These are phyloP conservation scores for Epirrhoe alternata DNA, from an alignment of 2,888 invertebrate species.

Conservation along the genomic window DNA sequence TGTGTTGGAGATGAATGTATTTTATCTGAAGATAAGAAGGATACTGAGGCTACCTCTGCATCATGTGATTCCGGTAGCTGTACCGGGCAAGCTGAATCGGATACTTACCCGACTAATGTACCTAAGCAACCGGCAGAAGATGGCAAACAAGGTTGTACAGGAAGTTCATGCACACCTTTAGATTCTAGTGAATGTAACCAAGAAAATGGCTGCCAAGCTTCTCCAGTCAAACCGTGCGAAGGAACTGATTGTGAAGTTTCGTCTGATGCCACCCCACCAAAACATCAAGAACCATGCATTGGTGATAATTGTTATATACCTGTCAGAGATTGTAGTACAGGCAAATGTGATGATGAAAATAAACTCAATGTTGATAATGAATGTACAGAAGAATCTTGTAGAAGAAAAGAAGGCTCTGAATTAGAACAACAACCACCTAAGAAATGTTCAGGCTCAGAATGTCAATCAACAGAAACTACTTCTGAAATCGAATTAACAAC, in stretches of 20 bases:
- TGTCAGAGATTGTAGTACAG: slow-evolving; percentile 36
- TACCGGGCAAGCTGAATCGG: slow-evolving; percentile 34
- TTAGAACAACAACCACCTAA: slow-evolving; percentile 47
- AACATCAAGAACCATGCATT: slow-evolving; percentile 41
- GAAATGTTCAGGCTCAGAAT: slow-evolving; percentile 56
- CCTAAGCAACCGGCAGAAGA: slow-evolving; percentile 35
- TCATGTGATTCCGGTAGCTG: slow-evolving; percentile 53
- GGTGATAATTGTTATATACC: slow-evolving; percentile 44
- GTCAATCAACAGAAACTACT: slow-evolving; percentile 36
- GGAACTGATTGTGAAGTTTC: slow-evolving; percentile 49
- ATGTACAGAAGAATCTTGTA: slow-evolving; percentile 63
- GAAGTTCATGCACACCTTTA: slow-evolving; percentile 39
- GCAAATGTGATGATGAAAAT: slow-evolving; percentile 36
- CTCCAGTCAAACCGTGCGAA: slow-evolving; percentile 50
- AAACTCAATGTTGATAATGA: slow-evolving; percentile 47
- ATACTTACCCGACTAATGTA: slow-evolving; percentile 13
- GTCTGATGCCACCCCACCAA: slow-evolving; percentile 37
- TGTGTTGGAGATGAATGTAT: slow-evolving; percentile 69
- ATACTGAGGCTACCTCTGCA: slow-evolving; percentile 40
- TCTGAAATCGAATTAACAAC: slow-evolving; percentile 27
- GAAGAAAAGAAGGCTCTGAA: slow-evolving; percentile 54
- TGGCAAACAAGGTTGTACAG: slow-evolving; percentile 43
- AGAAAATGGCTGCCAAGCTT: slow-evolving; percentile 38
- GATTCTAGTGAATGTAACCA: slow-evolving; percentile 26
- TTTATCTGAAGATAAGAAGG: slow-evolving; percentile 53